Percentiles rank a stretch among this genome's conserved stretches.
These are phyloP conservation scores for Sebastes schlegelii DNA, from an alignment of 2,113 vertebrate species.

Conservation along the genomic window DNA sequence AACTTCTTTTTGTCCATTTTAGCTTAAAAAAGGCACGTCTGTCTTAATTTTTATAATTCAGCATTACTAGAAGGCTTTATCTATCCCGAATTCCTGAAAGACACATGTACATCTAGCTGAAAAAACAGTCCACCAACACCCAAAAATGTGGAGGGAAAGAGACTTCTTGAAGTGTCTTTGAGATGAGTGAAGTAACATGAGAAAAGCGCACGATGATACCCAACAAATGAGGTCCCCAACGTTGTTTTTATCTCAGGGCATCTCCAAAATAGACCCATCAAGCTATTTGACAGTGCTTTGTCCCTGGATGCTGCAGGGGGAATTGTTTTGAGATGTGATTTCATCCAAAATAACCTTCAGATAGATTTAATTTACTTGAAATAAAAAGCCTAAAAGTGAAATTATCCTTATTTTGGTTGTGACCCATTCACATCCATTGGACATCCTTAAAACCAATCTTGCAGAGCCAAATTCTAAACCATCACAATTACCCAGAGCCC, in stretches of 20 bases:
- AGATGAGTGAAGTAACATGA: conserved; percentile 61
- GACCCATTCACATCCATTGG: not conserved
- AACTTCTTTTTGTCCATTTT: not conserved
- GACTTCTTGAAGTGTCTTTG: conserved; percentile 61
- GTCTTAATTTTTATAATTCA: not conserved
- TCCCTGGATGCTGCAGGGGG: conserved; percentile 41
- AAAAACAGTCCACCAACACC: not conserved
- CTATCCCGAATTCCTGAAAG: not conserved
- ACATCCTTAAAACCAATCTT: too few species aligned
- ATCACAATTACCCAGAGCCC: not conserved
- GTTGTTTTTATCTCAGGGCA: conserved; percentile 58
- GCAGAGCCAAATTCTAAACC: not conserved
- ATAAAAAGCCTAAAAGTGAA: not conserved
- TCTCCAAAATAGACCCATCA: conserved; percentile 52
- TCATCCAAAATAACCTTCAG: conserved; percentile 38
- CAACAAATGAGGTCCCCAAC: conserved; percentile 47
- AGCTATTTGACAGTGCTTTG: conserved; percentile 30
- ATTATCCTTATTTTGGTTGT: not conserved
- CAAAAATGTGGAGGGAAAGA: conserved; percentile 63
- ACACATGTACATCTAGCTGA: not conserved
- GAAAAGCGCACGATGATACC: conserved; percentile 41
- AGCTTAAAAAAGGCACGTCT: too few species aligned
- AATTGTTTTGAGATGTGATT: not conserved
- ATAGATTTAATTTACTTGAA: not conserved
- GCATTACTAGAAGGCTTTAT: not conserved